These are phyloP conservation scores for Clitarchus hookeri DNA, from an alignment of 2,888 invertebrate species.

Conservation along the genomic window DNA sequence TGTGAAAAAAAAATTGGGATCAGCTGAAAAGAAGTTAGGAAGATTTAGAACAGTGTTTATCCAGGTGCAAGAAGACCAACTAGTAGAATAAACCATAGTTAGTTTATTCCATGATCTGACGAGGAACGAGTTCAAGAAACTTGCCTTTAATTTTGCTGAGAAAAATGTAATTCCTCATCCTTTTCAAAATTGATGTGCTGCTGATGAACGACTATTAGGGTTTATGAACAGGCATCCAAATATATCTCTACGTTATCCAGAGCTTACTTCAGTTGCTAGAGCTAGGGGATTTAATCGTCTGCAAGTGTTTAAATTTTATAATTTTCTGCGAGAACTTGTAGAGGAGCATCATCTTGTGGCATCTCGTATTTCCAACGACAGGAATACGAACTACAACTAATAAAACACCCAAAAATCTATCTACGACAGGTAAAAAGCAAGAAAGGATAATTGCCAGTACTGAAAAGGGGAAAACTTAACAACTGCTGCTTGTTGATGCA, in stretches of 20 bases:
- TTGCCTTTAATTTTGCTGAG: no score
- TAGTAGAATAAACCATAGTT: neutral
- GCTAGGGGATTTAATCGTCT: neutral
- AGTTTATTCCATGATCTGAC: neutral
- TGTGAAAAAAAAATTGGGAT: neutral
- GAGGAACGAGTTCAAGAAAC: neutral
- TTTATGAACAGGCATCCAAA: neutral
- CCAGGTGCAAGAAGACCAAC: neutral
- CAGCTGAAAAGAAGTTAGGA: neutral
- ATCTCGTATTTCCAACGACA: neutral
- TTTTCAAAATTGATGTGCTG: neutral
- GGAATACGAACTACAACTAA: neutral
- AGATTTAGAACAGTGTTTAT: neutral
- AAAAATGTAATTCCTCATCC: neutral
- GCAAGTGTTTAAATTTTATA: neutral
- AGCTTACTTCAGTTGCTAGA: neutral
- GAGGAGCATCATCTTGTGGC: neutral
- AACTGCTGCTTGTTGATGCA: slow-evolving; percentile 3
- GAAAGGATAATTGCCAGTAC: neutral
- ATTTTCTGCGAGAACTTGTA: neutral
- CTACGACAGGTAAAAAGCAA: neutral
- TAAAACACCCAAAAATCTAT: neutral
- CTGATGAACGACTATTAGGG: neutral
- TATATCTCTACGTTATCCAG: neutral
- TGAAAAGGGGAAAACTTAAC: neutral